These are phyloP conservation scores for Cyphomyrus plagiostoma DNA, from an alignment of 2,113 vertebrate species.

Conservation along the genomic window DNA sequence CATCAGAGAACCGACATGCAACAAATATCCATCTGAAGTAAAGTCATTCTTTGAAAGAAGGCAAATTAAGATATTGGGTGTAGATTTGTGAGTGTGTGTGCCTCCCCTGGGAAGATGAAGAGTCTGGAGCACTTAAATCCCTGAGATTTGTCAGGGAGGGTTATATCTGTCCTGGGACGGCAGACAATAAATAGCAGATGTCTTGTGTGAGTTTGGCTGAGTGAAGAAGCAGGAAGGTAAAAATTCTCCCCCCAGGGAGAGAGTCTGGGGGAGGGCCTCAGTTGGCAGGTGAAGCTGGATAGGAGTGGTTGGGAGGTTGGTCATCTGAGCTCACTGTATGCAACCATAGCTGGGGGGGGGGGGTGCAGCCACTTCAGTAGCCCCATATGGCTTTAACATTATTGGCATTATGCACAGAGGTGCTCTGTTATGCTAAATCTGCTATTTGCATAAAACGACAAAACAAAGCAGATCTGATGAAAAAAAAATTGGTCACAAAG, in stretches of 20 bases:
- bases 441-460: slow-evolving; percentile 25
- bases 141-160: slow-evolving; percentile 8
- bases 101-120: background rate
- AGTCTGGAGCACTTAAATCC: background rate
- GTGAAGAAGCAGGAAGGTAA: slow-evolving; percentile 2
- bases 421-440: slow-evolving; percentile 1
- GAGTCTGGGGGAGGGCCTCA: background rate
- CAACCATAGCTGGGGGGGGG: background rate
- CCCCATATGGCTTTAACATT: slow-evolving; percentile 23
- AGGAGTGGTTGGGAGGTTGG: background rate
- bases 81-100: slow-evolving; percentile 8
- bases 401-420: background rate
- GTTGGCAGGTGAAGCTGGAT: slow-evolving; percentile 10
- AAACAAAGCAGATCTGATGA: slow-evolving; percentile 22
- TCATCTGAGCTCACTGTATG: background rate
- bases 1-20: background rate
- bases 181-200: slow-evolving; percentile 16
- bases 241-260: background rate
- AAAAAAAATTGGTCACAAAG: background rate
- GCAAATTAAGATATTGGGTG: background rate
- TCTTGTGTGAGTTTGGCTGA: slow-evolving; percentile 8
- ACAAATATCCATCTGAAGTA: background rate
- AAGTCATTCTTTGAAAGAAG: background rate
- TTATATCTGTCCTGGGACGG: slow-evolving; percentile 6
- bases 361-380: background rate